phyloP scores from a whole-genome alignment of 2,797 vertebrate genomes.

The Falco novaeseelandiae region DNA sequence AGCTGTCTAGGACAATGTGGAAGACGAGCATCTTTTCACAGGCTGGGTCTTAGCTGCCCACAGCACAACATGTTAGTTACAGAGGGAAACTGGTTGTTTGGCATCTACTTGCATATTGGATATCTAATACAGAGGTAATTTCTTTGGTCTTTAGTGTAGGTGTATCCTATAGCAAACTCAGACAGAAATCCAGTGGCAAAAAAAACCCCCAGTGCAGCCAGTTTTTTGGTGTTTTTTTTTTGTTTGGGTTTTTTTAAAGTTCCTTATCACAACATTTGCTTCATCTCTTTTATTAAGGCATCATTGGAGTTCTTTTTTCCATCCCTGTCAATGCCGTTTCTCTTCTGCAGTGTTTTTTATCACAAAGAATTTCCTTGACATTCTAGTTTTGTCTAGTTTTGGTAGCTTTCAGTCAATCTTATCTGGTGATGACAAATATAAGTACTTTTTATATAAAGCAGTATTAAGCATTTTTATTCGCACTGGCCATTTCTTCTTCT shows the following conservation, averaged over 20 bases:
- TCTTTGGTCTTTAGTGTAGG: neutral
- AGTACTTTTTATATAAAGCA: conserved; percentile 47
- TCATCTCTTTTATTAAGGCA: neutral
- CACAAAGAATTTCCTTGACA: neutral
- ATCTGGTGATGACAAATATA: conserved; percentile 29
- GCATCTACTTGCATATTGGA: neutral
- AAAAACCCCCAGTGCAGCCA: neutral
- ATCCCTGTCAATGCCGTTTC: neutral
- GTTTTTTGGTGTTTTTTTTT: neutral
- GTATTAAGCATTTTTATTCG: conserved; percentile 61
- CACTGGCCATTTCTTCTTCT: conserved; percentile 47
- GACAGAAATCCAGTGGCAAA: neutral
- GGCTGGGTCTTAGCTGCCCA: neutral
- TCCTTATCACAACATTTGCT: neutral
- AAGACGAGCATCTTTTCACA: neutral
- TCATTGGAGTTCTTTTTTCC: neutral
- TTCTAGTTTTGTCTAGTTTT: neutral
- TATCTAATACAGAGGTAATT: neutral
- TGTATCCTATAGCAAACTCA: neutral
- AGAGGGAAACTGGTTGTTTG: neutral
- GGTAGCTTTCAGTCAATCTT: conserved; percentile 34
- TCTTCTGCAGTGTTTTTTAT: neutral
- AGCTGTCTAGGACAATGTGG: neutral
- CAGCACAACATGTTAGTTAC: neutral
- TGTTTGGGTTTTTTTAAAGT: neutral